Evolutionary conservation across 92 coral and sea anemone genomes (phyloP), one percentile per base, ranked within the genome.

Genomic region (Siderastrea siderea): DNA sequence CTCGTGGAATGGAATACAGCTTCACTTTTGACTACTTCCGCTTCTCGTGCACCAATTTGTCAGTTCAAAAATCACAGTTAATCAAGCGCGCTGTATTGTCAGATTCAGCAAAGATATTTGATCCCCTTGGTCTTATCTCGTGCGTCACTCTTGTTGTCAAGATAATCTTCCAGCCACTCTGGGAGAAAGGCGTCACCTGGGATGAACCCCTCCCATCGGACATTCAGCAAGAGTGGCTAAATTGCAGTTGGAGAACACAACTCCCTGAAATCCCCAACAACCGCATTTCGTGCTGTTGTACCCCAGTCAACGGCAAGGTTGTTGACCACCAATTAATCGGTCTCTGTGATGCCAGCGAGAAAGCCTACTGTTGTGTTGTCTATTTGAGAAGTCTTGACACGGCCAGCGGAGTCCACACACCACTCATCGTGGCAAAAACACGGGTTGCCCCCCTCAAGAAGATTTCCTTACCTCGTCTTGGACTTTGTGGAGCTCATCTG

Each of bases 311-410:
- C 50, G 60, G n/a, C 5, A 10, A 44, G 3, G 77, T 90, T 63
- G 71, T 79, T 17, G 50, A 11, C 64, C 69, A 79, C 8, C 89
- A 93, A 78, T 81, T 90, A 10, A 71, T 85, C 13, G 93, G 93
- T 2, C 90, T 90, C 67, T 92, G 79, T 3, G 95, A 92, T 64
- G 92, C 92, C 9, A 74, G 86, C 16, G 89, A 91, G 57, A 47
- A 51, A 57, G 95, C 92, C 50, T 93, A 93, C 73, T 86, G 83
- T 75, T 93, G 86, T 58, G 76, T 93, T 4, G 95, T 93, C 64
- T 90, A 90, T 68, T 46, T 93, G 10, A 71, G 95, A 54, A 85
- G 91, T 49, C 53, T 86, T 11, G 90, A 90, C 91, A 89, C 84
- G 81, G 76, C 80, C 87, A 90, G 91, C 91, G 89, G 86, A 49